Evolutionary conservation across 2,113 vertebrate genomes (phyloP).

Genomic region (Tyto alba): DNA sequence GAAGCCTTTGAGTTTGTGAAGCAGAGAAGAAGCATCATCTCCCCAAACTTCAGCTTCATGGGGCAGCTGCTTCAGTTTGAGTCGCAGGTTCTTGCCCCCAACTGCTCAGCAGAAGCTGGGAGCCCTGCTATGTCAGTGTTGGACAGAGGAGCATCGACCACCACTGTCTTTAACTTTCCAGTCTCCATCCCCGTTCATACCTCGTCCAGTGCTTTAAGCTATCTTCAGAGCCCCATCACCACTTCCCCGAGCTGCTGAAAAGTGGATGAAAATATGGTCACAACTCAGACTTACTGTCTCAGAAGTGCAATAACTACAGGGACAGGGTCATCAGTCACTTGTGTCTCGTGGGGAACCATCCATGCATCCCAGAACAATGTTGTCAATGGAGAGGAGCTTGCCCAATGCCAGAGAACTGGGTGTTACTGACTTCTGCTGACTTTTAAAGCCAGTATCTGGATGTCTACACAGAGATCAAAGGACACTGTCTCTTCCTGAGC

Average conservation of each 20-base stretch:
- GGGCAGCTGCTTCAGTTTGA: slow-evolving; percentile 97
- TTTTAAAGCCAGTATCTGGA: slow-evolving; percentile 48
- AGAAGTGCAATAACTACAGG: slow-evolving; percentile 68
- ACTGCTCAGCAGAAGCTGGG: slow-evolving; percentile 91
- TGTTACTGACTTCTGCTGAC: slow-evolving; percentile 3
- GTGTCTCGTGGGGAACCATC: background rate
- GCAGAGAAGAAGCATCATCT: slow-evolving; percentile 97
- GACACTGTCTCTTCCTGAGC: slow-evolving; percentile 52
- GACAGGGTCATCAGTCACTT: background rate
- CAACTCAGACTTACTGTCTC: slow-evolving; percentile 30
- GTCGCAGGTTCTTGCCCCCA: slow-evolving; percentile 92
- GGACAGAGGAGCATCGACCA: slow-evolving; percentile 78
- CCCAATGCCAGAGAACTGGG: background rate
- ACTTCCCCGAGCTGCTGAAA: slow-evolving; percentile 94
- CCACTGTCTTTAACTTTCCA: slow-evolving; percentile 93
- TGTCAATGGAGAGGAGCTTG: background rate
- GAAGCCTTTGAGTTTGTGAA: slow-evolving; percentile 99
- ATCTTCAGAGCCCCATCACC: slow-evolving; percentile 96
- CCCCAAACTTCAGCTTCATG: slow-evolving; percentile 99
- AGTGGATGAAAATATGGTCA: background rate
- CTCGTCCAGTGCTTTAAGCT: slow-evolving; percentile 80
- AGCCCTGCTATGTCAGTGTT: slow-evolving; percentile 82
- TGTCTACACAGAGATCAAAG: slow-evolving; percentile 55
- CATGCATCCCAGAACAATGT: background rate
- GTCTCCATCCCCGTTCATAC: slow-evolving; percentile 92